phyloP scores from a whole-genome alignment of 1,140 invertebrate genomes.

The Callitettix versicolor region DNA sequence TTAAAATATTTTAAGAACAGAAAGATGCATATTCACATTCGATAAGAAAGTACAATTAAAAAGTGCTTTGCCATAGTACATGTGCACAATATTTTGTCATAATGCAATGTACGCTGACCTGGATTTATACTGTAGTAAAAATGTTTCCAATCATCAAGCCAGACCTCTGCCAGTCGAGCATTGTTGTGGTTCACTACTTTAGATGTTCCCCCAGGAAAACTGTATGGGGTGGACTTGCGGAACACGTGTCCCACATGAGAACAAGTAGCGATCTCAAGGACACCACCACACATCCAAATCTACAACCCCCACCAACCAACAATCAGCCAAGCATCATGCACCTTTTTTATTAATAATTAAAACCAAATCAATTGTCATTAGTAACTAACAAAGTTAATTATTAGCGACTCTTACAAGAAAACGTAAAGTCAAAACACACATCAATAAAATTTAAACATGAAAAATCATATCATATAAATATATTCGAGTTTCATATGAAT shows the following conservation, averaged over 20 bases:
- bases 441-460: no score
- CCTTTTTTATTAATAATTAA: no score
- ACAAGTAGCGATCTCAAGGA: slow-evolving; percentile 81
- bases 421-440: no score
- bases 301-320: slow-evolving; percentile 34
- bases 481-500: no score
- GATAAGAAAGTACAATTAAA: no score
- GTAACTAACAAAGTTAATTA: not conserved
- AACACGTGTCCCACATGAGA: slow-evolving; percentile 94
- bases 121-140: slow-evolving; percentile 98
- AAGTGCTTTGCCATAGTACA: no score
- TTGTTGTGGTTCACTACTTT: slow-evolving; percentile 98
- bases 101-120: slow-evolving; percentile 43
- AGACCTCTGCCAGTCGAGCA: slow-evolving; percentile 89
- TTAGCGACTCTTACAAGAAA: no score
- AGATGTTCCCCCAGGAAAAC: slow-evolving; percentile 95
- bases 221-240: slow-evolving; percentile 97
- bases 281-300: slow-evolving; percentile 96
- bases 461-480: no score
- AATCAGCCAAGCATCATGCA: not conserved
- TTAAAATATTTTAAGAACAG: no score
- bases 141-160: slow-evolving; percentile 96
- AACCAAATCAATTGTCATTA: not conserved
- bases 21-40: no score
- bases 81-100: no score